Evolutionary conservation across 2,797 vertebrate genomes (phyloP).

Genomic region (Gouania willdenowi): DNA sequence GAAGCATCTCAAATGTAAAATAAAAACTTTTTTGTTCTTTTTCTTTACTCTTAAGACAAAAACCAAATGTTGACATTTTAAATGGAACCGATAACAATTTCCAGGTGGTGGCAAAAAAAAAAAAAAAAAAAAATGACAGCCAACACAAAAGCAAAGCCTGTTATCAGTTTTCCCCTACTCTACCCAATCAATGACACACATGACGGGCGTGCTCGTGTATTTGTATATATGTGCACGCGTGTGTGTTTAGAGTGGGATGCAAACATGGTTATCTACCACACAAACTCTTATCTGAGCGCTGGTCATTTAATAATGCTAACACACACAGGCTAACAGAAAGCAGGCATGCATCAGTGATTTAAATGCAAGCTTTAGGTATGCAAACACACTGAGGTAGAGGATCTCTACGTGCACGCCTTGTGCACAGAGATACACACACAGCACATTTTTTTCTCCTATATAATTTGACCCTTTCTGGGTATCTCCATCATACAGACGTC

Average conservation of each 20-base stretch:
- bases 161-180: too few species aligned
- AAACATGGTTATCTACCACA: slow-evolving; percentile 61
- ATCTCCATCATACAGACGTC: slow-evolving; percentile 70
- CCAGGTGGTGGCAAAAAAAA: slow-evolving; percentile 15
- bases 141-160: slow-evolving; percentile 24
- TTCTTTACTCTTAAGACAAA: slow-evolving; percentile 10
- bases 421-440: slow-evolving; percentile 21
- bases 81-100: slow-evolving; percentile 36
- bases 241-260: slow-evolving; percentile 35
- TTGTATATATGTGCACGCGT: too few species aligned
- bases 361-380: slow-evolving; percentile 18
- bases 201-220: too few species aligned
- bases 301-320: slow-evolving; percentile 37
- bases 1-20: too few species aligned
- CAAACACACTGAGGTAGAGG: slow-evolving; percentile 35
- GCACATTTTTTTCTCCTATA: slow-evolving; percentile 34
- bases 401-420: slow-evolving; percentile 39
- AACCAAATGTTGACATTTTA: slow-evolving; percentile 42
- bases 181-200: too few species aligned
- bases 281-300: slow-evolving; percentile 33
- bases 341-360: slow-evolving; percentile 4
- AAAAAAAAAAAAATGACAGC: slow-evolving; percentile 28
- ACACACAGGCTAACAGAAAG: slow-evolving; percentile 22
- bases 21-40: neutral
- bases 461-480: slow-evolving; percentile 43